Base-by-base conservation (phyloP, 2,797 vertebrate genomes). In the Sebastes hubbsi region DNA sequence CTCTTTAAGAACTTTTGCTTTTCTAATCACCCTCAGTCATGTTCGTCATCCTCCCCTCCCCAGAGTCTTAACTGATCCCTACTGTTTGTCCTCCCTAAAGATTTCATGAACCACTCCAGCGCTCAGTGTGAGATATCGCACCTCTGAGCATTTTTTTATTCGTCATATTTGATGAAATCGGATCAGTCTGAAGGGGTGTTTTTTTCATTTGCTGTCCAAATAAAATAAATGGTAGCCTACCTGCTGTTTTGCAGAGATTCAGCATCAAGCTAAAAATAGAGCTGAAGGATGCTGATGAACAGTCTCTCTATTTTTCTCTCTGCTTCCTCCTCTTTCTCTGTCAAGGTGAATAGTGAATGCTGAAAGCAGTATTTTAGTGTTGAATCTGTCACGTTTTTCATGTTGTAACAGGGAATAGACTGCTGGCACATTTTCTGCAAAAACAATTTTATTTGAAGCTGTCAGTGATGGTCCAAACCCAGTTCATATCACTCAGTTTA, bases 251-350 rank as follows among this genome's bases (percentile, higher is more conserved):
- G 80, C 84, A 73, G 77, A 77, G 88, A 90, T 89, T 90, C 82
- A 78, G 82, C 75, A 3, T 86, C 13, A 30, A 70, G 88, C 93
- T 95, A 94, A 94, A 95, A 95, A 95, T 94, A 95, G 92, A 86
- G 27, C 83, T 46, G 86, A 81, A 82, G 81, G 90, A 85, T 81
- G 66, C 86, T 85, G 88, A 91, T 88, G 84, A 90, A 89, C 76
- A 72, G 54, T 38, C 73, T 81, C 64, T 68, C 49, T 42, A 34
- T 36, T 54, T 62, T 34, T 58, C 84, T 87, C 67, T 64, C 75
- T 61, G 77, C 64, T 34, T 66, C 54, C 60, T 69, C 83, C 80
- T 77, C 62, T 78, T 6, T 76, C 16, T 56, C 56, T 46, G 55
- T 22, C 7, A 59, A 79, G 77, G 60, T 69, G 59, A 77, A 72